Conservation (phyloP, 2,797 vertebrate genomes). For the Stomatorhinus walkeri region DNA sequence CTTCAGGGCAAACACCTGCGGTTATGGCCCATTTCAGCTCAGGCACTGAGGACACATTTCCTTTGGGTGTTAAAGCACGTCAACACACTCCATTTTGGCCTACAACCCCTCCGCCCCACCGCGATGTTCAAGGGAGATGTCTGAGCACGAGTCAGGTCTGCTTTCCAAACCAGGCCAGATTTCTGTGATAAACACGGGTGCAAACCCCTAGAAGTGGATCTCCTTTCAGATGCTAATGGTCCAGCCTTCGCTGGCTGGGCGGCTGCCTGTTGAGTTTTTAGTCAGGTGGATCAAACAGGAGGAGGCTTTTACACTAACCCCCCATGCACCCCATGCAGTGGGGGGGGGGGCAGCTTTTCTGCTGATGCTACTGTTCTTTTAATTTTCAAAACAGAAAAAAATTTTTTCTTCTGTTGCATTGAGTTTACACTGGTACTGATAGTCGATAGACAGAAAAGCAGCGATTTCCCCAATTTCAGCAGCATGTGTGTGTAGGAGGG, state of each 20-base stretch:
- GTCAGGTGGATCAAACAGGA: conserved; percentile 44
- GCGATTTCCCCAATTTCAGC: not conserved
- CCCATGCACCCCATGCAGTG: not conserved
- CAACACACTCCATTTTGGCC: not conserved
- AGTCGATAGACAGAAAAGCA: not conserved
- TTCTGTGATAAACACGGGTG: conserved; percentile 58
- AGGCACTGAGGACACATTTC: not conserved
- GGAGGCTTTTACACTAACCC: conserved; percentile 46
- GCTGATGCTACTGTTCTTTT: conserved; percentile 25
- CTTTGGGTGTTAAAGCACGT: not conserved
- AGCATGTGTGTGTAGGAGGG: not conserved
- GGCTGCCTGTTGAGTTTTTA: conserved; percentile 56
- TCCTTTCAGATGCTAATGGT: conserved; percentile 56
- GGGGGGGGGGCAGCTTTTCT: not conserved
- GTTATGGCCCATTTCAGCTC: not conserved
- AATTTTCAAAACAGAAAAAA: not conserved
- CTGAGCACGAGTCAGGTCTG: conserved; percentile 59
- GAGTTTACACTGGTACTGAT: not conserved
- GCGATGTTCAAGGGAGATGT: conserved; percentile 47
- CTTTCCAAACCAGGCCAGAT: conserved; percentile 56
- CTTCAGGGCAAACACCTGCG: conserved; percentile 9
- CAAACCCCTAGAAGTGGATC: conserved; percentile 54
- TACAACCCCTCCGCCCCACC: not conserved
- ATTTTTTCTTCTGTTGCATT: not conserved
- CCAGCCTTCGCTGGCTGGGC: conserved; percentile 48